Evolutionary conservation across 2,113 vertebrate species (phyloP).

Genomic region (Rattus rattus): DNA sequence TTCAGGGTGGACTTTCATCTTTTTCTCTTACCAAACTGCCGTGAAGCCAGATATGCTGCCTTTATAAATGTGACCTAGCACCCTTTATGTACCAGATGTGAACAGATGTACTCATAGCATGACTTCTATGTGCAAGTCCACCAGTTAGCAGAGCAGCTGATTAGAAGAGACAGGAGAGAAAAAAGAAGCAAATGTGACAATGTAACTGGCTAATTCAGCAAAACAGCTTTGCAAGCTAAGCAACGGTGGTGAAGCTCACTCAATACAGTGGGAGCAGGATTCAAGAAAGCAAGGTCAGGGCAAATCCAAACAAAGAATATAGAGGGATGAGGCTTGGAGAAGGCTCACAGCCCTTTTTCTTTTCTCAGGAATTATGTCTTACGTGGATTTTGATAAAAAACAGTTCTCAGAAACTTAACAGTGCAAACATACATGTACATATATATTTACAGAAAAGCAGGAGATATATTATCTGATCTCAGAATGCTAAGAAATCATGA

Average conservation of each 20-base stretch:
- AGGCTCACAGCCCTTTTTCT: not conserved
- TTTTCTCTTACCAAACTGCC: slow-evolving; percentile 59
- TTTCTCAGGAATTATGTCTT: not conserved
- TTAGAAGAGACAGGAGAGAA: slow-evolving; percentile 63
- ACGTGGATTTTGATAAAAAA: not conserved
- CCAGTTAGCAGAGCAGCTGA: slow-evolving; percentile 63
- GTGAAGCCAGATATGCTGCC: slow-evolving; percentile 76
- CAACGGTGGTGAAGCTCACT: slow-evolving; percentile 34
- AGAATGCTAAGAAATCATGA: not conserved
- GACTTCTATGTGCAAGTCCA: slow-evolving; percentile 38
- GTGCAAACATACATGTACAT: too few species aligned
- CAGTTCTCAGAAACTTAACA: not conserved
- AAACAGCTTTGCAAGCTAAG: slow-evolving; percentile 67
- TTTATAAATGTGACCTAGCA: slow-evolving; percentile 69
- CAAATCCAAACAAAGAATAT: slow-evolving; percentile 22
- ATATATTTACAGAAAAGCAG: not conserved
- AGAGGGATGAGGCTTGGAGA: not conserved
- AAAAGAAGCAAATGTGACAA: slow-evolving; percentile 36
- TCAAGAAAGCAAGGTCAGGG: slow-evolving; percentile 57
- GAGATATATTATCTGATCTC: not conserved
- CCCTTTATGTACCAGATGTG: slow-evolving; percentile 76
- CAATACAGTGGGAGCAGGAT: slow-evolving; percentile 18
- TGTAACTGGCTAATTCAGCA: slow-evolving; percentile 70
- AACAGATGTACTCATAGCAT: slow-evolving; percentile 75
- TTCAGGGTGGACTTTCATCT: slow-evolving; percentile 62